Conservation (phyloP, 1,140 invertebrate species). For the Octopus sinensis region DNA sequence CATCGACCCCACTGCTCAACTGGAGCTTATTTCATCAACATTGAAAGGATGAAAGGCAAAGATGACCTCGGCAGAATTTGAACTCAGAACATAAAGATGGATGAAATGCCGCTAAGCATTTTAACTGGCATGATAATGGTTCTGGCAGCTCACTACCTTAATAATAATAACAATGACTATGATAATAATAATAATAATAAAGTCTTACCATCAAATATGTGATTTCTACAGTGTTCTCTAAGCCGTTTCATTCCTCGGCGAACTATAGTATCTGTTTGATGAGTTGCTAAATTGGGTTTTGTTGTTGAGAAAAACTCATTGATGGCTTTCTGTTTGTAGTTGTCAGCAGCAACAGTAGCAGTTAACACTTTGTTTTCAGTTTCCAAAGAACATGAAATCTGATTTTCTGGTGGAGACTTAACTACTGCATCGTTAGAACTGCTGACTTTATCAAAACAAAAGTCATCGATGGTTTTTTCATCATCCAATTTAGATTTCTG, state of each 20-base stretch:
- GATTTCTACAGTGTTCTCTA: conserved; percentile 6
- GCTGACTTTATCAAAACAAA: background rate
- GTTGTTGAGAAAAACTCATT: background rate
- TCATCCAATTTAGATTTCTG: background rate
- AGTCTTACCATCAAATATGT: conserved; percentile 1
- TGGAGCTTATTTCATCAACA: too few relatives aligned
- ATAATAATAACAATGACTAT: too few relatives aligned
- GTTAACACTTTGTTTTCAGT: background rate
- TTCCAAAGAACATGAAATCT: background rate
- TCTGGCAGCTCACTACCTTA: too few relatives aligned
- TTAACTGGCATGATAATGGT: too few relatives aligned
- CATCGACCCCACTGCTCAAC: too few relatives aligned
- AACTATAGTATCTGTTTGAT: conserved; percentile 6
- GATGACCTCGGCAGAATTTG: too few relatives aligned
- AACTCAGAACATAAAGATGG: too few relatives aligned
- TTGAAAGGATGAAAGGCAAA: too few relatives aligned
- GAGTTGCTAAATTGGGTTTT: background rate
- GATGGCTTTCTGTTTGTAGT: background rate
- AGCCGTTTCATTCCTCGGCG: background rate
- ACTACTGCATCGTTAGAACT: background rate
- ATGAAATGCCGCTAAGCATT: too few relatives aligned
- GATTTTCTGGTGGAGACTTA: background rate
- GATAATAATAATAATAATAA: background rate
- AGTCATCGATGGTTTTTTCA: background rate
- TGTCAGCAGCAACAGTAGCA: background rate